phyloP scores from a whole-genome alignment of 1,140 invertebrate species.

The Ostrea denselamellosa region DNA sequence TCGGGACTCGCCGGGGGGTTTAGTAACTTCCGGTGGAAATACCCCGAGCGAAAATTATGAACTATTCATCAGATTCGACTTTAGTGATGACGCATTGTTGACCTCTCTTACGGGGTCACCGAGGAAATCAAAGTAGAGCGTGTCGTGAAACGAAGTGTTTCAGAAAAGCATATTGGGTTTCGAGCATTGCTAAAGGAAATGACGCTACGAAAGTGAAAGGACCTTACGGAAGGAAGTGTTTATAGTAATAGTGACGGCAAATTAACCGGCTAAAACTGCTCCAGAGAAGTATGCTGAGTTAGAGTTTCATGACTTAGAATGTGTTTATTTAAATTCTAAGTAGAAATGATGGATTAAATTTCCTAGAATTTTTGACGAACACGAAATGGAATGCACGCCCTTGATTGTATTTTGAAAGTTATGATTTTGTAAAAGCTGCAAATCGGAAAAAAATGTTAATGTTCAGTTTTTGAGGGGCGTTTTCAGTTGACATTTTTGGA shows the following conservation, averaged over 20 bases:
- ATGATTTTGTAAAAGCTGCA: too few species aligned
- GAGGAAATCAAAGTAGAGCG: slow-evolving; percentile 16
- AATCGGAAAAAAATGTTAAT: too few species aligned
- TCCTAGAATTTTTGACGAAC: too few species aligned
- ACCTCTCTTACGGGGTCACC: slow-evolving; percentile 25
- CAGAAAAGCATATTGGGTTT: slow-evolving; percentile 55
- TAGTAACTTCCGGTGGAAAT: slow-evolving; percentile 58
- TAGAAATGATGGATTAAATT: too few species aligned
- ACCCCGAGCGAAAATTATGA: slow-evolving; percentile 47
- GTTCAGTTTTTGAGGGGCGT: too few species aligned
- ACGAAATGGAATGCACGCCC: too few species aligned
- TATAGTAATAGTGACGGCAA: slow-evolving; percentile 76
- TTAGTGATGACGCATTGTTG: slow-evolving; percentile 49
- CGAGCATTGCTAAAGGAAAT: slow-evolving; percentile 47
- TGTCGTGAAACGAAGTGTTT: slow-evolving; percentile 47
- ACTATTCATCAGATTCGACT: slow-evolving; percentile 36
- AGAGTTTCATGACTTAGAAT: slow-evolving; percentile 73
- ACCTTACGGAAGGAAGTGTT: slow-evolving; percentile 52
- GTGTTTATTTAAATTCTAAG: background rate
- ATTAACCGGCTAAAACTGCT: slow-evolving; percentile 32
- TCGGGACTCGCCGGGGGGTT: slow-evolving; percentile 54
- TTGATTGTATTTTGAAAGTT: too few species aligned
- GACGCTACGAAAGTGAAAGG: slow-evolving; percentile 41
- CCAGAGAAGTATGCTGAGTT: slow-evolving; percentile 25
- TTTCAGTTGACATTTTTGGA: too few species aligned